phyloP scores from a whole-genome alignment of 1,140 invertebrate genomes.

The Yoshiicerus persimilis region DNA sequence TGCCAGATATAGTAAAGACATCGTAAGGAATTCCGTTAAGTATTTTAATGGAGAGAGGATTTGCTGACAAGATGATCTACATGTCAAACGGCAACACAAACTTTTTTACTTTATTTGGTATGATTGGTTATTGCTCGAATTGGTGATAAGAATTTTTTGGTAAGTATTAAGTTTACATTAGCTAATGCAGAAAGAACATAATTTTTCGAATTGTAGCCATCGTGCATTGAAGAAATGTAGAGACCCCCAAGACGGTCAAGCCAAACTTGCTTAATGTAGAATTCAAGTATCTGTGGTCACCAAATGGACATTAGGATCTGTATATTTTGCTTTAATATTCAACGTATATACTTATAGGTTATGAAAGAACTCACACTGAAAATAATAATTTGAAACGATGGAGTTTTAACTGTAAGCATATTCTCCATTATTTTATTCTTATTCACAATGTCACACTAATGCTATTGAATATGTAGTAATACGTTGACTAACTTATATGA shows the following conservation, averaged over 20 bases:
- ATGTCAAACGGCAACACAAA: no score
- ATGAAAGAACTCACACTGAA: neutral
- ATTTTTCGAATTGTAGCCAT: neutral
- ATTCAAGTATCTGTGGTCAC: no score
- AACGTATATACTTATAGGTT: no score
- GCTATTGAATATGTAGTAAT: neutral
- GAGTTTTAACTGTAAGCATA: neutral
- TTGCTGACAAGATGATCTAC: no score
- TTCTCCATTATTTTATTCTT: neutral
- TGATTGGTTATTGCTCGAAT: neutral
- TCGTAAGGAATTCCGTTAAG: no score
- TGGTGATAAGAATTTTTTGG: neutral
- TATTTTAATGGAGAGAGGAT: no score
- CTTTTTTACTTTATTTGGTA: neutral
- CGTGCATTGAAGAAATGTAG: neutral
- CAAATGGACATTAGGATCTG: neutral
- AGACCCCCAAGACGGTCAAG: neutral
- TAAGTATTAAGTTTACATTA: neutral
- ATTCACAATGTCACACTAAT: neutral
- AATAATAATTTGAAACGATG: neutral
- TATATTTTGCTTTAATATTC: no score
- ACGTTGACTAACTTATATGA: neutral
- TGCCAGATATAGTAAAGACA: no score
- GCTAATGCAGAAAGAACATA: neutral
- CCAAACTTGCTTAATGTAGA: neutral